phyloP scores from a whole-genome alignment of 2,888 invertebrate genomes.

The Lycaena phlaeas region DNA sequence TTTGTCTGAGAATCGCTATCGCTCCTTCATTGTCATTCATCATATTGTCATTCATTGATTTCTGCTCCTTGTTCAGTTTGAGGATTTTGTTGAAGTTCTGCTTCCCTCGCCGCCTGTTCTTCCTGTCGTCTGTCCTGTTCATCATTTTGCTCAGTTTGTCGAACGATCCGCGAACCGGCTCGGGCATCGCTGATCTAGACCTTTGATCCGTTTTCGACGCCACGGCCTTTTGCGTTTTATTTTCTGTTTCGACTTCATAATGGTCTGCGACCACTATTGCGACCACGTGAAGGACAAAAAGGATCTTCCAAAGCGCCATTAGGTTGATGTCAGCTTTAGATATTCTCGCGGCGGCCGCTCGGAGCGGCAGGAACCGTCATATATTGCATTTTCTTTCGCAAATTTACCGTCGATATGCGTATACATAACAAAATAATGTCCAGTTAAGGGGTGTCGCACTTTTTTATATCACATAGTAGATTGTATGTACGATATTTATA shows the following conservation, averaged over 20 bases:
- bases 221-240: slow-evolving; percentile 55
- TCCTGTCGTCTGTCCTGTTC: slow-evolving; percentile 40
- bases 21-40: slow-evolving; percentile 58
- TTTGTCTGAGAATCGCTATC: slow-evolving; percentile 39
- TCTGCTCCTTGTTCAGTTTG: slow-evolving; percentile 30
- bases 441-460: slow-evolving; percentile 27
- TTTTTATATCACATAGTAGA: slow-evolving; percentile 23
- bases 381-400: slow-evolving; percentile 35
- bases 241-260: slow-evolving; percentile 51
- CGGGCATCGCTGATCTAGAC: slow-evolving; percentile 41
- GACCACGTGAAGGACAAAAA: slow-evolving; percentile 40
- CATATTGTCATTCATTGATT: slow-evolving; percentile 28
- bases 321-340: slow-evolving; percentile 38
- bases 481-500: slow-evolving; percentile 39
- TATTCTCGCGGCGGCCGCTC: slow-evolving; percentile 27
- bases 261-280: slow-evolving; percentile 37
- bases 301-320: slow-evolving; percentile 54
- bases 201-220: slow-evolving; percentile 57
- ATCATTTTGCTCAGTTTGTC: slow-evolving; percentile 41
- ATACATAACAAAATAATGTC: slow-evolving; percentile 52
- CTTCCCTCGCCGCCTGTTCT: slow-evolving; percentile 30
- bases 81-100: slow-evolving; percentile 38
- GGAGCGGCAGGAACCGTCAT: slow-evolving; percentile 26
- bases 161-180: slow-evolving; percentile 41
- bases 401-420: slow-evolving; percentile 25